Percentiles rank a stretch among this genome's conserved stretches.
Evolutionary conservation across 2,113 vertebrate genomes (phyloP).

Genomic region (Salvelinus namaycush): DNA sequence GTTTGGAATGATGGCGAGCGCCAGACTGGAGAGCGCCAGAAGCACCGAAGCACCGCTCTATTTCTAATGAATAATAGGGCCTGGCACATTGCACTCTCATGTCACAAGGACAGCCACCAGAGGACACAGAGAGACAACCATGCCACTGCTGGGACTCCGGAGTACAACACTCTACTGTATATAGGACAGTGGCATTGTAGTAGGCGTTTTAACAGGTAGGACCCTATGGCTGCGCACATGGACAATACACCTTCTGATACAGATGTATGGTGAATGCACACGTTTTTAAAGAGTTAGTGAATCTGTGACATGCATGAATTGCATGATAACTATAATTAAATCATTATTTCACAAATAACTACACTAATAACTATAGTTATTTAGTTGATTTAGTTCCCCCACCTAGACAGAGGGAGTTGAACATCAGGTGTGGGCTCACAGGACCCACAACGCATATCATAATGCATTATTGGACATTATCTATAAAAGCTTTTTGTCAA

Average conservation of each 20-base stretch:
- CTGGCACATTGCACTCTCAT: constrained; percentile 29
- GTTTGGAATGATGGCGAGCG: constrained; percentile 35
- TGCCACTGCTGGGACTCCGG: constrained; percentile 34
- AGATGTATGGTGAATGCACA: background rate
- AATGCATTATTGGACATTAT: too few relatives aligned
- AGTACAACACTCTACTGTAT: constrained; percentile 12
- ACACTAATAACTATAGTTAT: background rate
- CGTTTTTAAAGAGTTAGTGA: background rate
- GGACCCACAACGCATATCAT: background rate
- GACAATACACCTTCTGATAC: background rate
- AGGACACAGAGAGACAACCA: constrained; percentile 33
- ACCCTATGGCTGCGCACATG: background rate
- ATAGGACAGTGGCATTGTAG: constrained; percentile 35
- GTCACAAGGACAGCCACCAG: constrained; percentile 40
- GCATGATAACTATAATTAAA: background rate
- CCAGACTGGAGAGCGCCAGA: constrained; percentile 21
- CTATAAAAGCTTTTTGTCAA: too few relatives aligned
- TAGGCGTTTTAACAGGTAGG: constrained; percentile 61
- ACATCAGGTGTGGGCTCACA: background rate
- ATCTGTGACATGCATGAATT: background rate
- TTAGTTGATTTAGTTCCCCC: background rate
- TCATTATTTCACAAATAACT: too few relatives aligned
- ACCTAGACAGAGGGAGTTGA: background rate
- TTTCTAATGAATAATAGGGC: constrained; percentile 73
- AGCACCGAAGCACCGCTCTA: constrained; percentile 58